Conservation (phyloP, 2,113 vertebrate species). For the Athene noctua region DNA sequence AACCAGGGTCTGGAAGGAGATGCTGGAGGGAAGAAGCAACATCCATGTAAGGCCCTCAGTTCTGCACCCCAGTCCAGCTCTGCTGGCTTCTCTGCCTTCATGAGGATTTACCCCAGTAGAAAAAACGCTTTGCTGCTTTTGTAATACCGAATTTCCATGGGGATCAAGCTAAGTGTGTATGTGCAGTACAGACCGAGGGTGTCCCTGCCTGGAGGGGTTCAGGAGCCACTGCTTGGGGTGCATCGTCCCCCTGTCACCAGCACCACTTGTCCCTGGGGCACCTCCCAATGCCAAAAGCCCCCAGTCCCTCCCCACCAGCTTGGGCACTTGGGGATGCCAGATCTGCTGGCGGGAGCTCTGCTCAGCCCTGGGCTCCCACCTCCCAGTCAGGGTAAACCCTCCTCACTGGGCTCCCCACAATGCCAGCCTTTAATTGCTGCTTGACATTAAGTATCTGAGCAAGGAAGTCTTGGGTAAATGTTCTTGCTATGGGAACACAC, state of each 20-base stretch:
- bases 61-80: neutral
- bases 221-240: neutral
- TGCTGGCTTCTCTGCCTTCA: neutral
- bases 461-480: slow-evolving; percentile 54
- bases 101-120: neutral
- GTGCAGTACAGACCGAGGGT: neutral
- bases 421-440: slow-evolving; percentile 38
- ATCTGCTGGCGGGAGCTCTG: accelerated
- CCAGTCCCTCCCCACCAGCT: neutral
- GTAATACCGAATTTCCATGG: too few relatives aligned
- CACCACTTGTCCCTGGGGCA: neutral
- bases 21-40: neutral
- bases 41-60: accelerated
- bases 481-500: slow-evolving; percentile 68
- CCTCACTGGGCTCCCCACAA: neutral
- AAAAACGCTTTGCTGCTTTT: neutral
- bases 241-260: neutral
- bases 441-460: slow-evolving; percentile 38
- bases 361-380: neutral
- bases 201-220: neutral
- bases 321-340: neutral
- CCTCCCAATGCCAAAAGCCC: neutral
- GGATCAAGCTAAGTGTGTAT: neutral
- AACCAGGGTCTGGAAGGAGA: neutral
- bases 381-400: neutral